Evolutionary conservation across 2,888 invertebrate species (phyloP), one percentile per base, ranked within the genome.

Genomic region (Bursaphelenchus okinawaensis): DNA sequence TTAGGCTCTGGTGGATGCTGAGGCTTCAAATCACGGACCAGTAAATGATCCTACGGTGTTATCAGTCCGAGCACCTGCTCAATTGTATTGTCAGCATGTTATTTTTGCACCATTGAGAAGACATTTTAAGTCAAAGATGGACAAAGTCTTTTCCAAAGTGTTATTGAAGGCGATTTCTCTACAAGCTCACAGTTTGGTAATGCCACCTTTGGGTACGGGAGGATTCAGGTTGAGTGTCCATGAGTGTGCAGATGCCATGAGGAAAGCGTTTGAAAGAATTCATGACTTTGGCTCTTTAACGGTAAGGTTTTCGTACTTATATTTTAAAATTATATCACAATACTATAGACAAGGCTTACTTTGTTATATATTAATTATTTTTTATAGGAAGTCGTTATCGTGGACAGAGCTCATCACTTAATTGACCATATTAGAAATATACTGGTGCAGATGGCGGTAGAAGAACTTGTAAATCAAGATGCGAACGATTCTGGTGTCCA

Each of bases 191-290:
- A 56, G 56, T 31, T 28, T 69, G 22, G 59, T 69, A 20, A 52
- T 69, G 24, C 69, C 69, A 24, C 54, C 69, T 6, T 51, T 69
- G 9, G 69, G 69, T 3, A 67, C 69, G 12, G 69, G 70, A 70
- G 27, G 19, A 16, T 40, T 23, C 16, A 54, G 27, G 19, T 24
- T 24, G 24, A 3, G 16, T 12, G 19, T 23, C n/a, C 19, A 12
- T 54, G 27, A 54, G 27, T 54, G 54, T 54, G 4, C 23, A 4
- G 12, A 3, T 19, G 54, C 54, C 12, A n/a, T 54, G 54, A 54
- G 28, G 28, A 23, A 20, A 3, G 19, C 27, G 29, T n/a, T 29
- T n/a, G 40, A 27, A 52, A 26, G 50, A 22, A 50, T 20, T 20
- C 19, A 20, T 59, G 24, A 27, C 20, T 59, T 59, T 59, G 19